Conservation (phyloP, 1,140 invertebrate species). For the Neodiprion virginianus region DNA sequence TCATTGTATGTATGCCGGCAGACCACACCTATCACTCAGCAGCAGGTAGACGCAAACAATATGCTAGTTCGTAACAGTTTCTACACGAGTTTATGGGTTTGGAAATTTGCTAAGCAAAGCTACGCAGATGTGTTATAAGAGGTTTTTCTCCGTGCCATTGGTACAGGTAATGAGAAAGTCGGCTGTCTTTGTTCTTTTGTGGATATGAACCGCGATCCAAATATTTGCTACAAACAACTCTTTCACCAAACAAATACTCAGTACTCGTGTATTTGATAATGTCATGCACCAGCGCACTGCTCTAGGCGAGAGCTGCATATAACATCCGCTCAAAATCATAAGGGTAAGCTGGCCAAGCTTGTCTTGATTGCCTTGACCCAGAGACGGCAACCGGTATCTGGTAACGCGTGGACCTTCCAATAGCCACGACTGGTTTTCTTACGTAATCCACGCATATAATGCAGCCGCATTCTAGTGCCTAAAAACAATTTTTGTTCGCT, state of each 20-base stretch:
- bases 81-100: neutral
- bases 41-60: neutral
- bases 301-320: neutral
- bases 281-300: neutral
- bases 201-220: no score
- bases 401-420: conserved; percentile 39
- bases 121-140: neutral
- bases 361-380: conserved; percentile 49
- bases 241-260: no score
- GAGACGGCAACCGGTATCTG: conserved; percentile 33
- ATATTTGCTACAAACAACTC: no score
- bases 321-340: neutral
- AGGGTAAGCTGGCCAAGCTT: neutral
- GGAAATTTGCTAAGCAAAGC: conserved; percentile 2
- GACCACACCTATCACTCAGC: neutral
- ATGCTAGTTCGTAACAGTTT: neutral
- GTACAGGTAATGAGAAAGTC: neutral
- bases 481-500: neutral
- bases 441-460: conserved; percentile 30
- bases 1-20: neutral
- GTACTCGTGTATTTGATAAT: no score
- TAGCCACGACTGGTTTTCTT: conserved; percentile 36
- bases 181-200: neutral
- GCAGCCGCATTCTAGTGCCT: neutral
- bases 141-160: neutral